Evolutionary conservation across 2,113 vertebrate species (phyloP).

Genomic region (Grallaria varia): DNA sequence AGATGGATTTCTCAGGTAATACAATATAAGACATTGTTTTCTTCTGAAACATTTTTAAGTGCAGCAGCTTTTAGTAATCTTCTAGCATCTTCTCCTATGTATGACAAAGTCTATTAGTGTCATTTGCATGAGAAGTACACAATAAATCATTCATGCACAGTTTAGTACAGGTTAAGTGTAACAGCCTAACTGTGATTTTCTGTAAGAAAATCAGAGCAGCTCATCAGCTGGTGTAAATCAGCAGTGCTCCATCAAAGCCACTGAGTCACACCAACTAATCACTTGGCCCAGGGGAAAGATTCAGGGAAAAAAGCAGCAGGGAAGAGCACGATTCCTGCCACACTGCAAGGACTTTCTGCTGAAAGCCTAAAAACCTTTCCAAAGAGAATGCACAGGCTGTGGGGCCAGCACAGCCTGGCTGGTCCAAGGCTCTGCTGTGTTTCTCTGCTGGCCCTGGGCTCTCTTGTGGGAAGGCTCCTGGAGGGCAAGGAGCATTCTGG

Average conservation of each 20-base stretch:
- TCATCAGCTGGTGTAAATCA: constrained; percentile 51
- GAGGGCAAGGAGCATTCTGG: rapidly evolving
- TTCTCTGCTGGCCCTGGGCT: not conserved
- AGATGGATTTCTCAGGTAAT: not conserved
- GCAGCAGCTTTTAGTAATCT: constrained; percentile 58
- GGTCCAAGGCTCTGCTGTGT: not conserved
- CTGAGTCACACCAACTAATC: constrained; percentile 37
- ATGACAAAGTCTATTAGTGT: constrained; percentile 62
- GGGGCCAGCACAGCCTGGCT: not conserved
- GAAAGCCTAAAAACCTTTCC: not conserved
- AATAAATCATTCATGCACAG: constrained; percentile 63
- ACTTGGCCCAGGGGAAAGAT: constrained; percentile 29
- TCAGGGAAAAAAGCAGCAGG: not conserved
- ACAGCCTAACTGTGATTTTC: constrained; percentile 48
- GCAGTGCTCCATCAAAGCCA: constrained; percentile 37
- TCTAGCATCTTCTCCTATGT: constrained; percentile 45
- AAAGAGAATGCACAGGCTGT: not conserved
- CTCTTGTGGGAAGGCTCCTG: not conserved
- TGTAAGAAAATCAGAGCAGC: constrained; percentile 37
- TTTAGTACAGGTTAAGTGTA: constrained; percentile 64
- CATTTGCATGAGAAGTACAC: constrained; percentile 67
- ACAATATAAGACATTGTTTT: not conserved
- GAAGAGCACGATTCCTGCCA: not conserved
- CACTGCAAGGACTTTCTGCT: not conserved
- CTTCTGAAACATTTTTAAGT: constrained; percentile 44